Percentiles rank a stretch among this genome's conserved stretches.
Evolutionary conservation across 2,888 invertebrate species (phyloP).

Genomic region (Drosophila monieri): DNA sequence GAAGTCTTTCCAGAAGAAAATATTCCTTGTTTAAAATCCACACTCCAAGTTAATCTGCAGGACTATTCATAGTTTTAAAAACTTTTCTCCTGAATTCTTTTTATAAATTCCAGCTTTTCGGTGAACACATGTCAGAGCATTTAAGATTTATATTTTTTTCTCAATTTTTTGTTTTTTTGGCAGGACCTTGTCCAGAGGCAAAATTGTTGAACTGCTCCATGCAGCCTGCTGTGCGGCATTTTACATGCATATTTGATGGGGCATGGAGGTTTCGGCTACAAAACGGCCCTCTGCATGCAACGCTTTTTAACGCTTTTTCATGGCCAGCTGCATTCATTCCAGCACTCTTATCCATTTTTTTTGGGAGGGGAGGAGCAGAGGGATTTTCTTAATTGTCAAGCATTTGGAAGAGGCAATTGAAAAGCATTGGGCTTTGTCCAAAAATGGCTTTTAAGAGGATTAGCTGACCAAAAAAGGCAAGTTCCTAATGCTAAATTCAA

Average conservation of each 20-base stretch:
- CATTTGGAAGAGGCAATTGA: conserved; percentile 52
- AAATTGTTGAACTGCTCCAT: conserved; percentile 36
- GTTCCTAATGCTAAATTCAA: neutral
- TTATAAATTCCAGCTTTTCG: conserved; percentile 30
- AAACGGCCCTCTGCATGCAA: conserved; percentile 46
- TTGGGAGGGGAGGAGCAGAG: conserved; percentile 8
- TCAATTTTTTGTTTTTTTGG: conserved; percentile 13
- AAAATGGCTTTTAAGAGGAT: conserved; percentile 37
- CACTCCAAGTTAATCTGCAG: conserved; percentile 13
- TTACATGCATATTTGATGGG: conserved; percentile 48
- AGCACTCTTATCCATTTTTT: conserved; percentile 7
- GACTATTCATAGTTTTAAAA: conserved; percentile 21
- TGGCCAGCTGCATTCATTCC: conserved; percentile 58
- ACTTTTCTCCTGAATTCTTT: conserved; percentile 23
- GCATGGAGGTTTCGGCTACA: conserved; percentile 15
- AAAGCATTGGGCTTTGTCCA: conserved; percentile 50
- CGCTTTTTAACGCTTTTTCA: conserved; percentile 59
- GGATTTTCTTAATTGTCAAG: conserved; percentile 58
- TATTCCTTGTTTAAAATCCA: neutral
- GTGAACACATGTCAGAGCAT: conserved; percentile 69
- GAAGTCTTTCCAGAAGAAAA: too few species aligned
- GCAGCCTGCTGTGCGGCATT: conserved; percentile 36
- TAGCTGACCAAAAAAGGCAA: conserved; percentile 16
- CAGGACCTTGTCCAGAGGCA: conserved; percentile 30
- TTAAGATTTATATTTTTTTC: conserved; percentile 68